These are phyloP conservation scores for Mellilla xanthometata DNA, from an alignment of 2,888 invertebrate genomes.

Conservation along the genomic window DNA sequence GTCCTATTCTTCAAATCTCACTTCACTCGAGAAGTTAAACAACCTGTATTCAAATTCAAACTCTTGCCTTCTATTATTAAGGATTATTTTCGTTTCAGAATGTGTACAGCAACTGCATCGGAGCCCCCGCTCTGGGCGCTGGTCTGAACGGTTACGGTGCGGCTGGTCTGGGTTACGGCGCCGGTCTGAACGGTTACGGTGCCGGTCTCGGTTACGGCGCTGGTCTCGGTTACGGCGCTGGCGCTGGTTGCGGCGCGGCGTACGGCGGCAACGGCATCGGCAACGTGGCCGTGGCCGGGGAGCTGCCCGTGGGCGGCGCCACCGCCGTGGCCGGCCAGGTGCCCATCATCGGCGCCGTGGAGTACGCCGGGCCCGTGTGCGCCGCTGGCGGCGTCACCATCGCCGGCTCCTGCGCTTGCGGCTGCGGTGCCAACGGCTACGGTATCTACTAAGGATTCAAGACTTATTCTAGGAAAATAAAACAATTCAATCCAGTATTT, in stretches of 20 bases:
- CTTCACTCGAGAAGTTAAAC: no score
- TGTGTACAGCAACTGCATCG: slow-evolving; percentile 11
- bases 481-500: no score
- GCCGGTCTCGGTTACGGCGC: not conserved
- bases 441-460: slow-evolving; percentile 5
- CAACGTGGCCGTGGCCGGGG: slow-evolving; percentile 33
- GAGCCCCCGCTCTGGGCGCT: not conserved
- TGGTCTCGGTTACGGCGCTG: slow-evolving; percentile 4
- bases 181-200: not conserved
- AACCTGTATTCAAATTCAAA: no score
- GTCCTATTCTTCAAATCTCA: no score
- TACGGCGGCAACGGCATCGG: slow-evolving; percentile 34
- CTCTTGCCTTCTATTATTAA: no score
- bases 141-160: not conserved
- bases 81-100: not conserved
- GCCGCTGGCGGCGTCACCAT: slow-evolving; percentile 33
- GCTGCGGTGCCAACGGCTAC: slow-evolving; percentile 17
- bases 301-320: slow-evolving; percentile 29
- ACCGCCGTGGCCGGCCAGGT: slow-evolving; percentile 31
- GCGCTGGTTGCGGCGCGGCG: slow-evolving; percentile 36
- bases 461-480: no score
- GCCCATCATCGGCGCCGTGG: slow-evolving; percentile 30
- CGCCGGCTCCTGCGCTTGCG: slow-evolving; percentile 26
- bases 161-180: not conserved
- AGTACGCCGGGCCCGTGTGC: slow-evolving; percentile 26